Evolutionary conservation across 2,888 invertebrate genomes (phyloP).

Genomic region (Erannis defoliaria): DNA sequence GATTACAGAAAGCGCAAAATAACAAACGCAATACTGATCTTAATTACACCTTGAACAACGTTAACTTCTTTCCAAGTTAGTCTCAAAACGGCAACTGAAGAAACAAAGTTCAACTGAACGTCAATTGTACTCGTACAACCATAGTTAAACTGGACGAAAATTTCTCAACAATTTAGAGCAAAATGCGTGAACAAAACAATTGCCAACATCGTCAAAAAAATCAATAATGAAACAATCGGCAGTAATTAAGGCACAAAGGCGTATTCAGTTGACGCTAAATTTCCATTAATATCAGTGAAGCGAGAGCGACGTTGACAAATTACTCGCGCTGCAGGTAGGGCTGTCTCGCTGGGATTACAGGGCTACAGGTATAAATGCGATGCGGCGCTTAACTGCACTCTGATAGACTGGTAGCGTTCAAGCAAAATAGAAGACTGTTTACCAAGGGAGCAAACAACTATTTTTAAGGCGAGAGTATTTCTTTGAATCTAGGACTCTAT

Average conservation of each 20-base stretch:
- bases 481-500: no score
- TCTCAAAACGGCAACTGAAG: no score
- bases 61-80: no score
- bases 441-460: no score
- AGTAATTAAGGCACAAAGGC: conserved; percentile 69
- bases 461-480: no score
- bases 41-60: no score
- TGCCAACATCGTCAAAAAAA: conserved; percentile 41
- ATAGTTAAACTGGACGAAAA: background rate
- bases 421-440: no score
- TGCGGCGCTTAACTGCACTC: conserved; percentile 5
- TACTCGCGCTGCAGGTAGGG: conserved; percentile 47
- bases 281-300: conserved; percentile 70
- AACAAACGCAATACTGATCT: no score
- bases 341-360: conserved; percentile 23
- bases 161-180: background rate
- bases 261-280: conserved; percentile 73
- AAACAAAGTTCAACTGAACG: no score
- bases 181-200: conserved; percentile 9
- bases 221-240: conserved; percentile 65
- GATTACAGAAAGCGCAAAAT: no score
- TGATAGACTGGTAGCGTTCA: background rate
- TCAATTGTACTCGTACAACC: no score
- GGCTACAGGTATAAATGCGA: conserved; percentile 14
- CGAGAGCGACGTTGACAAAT: conserved; percentile 73